Conservation (phyloP, 2,113 vertebrate species). For the Meriones unguiculatus region DNA sequence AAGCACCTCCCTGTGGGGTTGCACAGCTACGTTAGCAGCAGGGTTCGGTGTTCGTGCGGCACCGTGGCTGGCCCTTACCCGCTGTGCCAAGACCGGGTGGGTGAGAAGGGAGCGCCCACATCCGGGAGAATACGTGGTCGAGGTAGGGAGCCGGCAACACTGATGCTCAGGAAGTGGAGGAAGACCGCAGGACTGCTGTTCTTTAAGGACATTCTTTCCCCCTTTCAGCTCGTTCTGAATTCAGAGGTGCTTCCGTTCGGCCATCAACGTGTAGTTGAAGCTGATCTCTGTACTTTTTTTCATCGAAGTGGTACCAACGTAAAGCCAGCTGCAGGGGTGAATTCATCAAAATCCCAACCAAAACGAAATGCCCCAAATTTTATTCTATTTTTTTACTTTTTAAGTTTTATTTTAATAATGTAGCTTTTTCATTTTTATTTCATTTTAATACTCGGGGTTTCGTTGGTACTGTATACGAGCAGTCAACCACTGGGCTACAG, state of each 20-base stretch:
- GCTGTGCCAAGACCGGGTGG: neutral
- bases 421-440: neutral
- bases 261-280: neutral
- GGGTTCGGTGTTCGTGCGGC: neutral
- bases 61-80: neutral
- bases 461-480: too few species aligned
- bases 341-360: constrained; percentile 15
- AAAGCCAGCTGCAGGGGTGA: neutral
- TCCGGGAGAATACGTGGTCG: neutral
- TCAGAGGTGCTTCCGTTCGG: neutral
- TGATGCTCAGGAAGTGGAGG: neutral
- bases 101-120: neutral
- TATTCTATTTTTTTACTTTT: neutral
- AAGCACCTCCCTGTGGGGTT: neutral
- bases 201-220: neutral
- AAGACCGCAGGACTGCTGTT: neutral
- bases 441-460: neutral
- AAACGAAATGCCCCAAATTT: neutral
- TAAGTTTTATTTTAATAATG: too few species aligned
- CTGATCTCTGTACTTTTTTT: neutral
- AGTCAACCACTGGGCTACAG: neutral
- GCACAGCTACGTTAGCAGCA: neutral
- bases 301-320: neutral
- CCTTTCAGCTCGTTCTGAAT: neutral
- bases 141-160: neutral